Conservation (phyloP, 92 coral and sea anemone genomes). For the Parazoanthus darwini region DNA sequence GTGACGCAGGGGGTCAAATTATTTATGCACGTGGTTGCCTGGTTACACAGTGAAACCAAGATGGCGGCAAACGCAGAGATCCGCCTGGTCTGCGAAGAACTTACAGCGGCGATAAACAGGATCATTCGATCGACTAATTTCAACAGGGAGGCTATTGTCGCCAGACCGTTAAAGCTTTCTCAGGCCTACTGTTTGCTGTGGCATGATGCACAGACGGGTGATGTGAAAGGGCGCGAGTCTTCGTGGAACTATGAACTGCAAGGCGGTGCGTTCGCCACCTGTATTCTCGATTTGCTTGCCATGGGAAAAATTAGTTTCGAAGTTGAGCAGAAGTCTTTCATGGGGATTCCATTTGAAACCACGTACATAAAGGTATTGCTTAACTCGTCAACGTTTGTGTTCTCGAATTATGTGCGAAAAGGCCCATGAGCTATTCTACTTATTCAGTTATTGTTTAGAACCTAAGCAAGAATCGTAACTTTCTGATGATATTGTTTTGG, state of each 20-base stretch:
- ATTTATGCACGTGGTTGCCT: constrained; percentile 25
- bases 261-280: constrained; percentile 39
- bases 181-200: constrained; percentile 41
- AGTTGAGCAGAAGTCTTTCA: constrained; percentile 37
- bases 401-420: too few relatives aligned
- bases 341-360: constrained; percentile 36
- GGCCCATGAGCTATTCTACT: too few relatives aligned
- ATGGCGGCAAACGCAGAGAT: constrained; percentile 49
- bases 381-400: background rate
- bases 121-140: constrained; percentile 36
- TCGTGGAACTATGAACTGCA: constrained; percentile 42
- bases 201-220: constrained; percentile 45
- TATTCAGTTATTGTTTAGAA: background rate
- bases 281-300: constrained; percentile 28
- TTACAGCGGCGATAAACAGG: constrained; percentile 27
- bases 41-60: constrained; percentile 40
- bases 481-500: constrained; percentile 24
- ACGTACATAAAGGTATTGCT: constrained; percentile 37
- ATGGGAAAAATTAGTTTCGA: constrained; percentile 32
- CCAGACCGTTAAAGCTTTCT: constrained; percentile 35
- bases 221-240: constrained; percentile 41
- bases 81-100: constrained; percentile 40
- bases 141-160: constrained; percentile 2
- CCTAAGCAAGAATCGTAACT: background rate
- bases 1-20: background rate